phyloP scores from a whole-genome alignment of 2,888 invertebrate genomes.

The Galeruca laticollis region DNA sequence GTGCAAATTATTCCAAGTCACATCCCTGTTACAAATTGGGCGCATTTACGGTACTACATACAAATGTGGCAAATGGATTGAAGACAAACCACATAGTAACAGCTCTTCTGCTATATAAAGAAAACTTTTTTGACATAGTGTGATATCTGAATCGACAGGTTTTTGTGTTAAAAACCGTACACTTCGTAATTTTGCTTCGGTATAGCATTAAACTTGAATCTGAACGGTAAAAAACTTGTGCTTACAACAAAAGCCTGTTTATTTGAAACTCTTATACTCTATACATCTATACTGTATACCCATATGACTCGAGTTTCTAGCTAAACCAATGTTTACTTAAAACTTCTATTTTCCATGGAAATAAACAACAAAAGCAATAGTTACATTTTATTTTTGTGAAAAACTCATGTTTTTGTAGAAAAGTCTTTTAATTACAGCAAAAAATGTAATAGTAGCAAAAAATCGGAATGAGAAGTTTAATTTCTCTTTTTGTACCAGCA shows the following conservation, averaged over 20 bases:
- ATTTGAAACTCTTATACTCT: not conserved
- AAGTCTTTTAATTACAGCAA: slow-evolving; percentile 3
- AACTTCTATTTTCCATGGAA: not conserved
- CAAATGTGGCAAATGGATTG: too few relatives aligned
- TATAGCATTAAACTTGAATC: not conserved
- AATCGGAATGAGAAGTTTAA: not conserved
- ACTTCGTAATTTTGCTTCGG: not conserved
- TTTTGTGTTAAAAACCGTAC: not conserved
- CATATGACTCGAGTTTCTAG: not conserved
- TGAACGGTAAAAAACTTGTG: not conserved
- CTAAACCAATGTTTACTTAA: not conserved
- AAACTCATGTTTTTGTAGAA: not conserved
- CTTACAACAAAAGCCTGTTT: not conserved
- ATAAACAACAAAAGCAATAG: not conserved
- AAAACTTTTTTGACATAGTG: not conserved
- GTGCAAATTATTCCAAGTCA: too few relatives aligned
- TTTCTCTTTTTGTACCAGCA: not conserved
- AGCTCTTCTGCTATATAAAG: too few relatives aligned
- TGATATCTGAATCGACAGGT: not conserved
- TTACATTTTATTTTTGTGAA: not conserved
- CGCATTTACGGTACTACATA: too few relatives aligned
- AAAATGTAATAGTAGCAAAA: not conserved
- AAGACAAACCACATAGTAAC: too few relatives aligned
- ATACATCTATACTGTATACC: not conserved
- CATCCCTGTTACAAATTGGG: too few relatives aligned